Evolutionary conservation across 92 coral and sea anemone species (phyloP), one percentile per base, ranked within the genome.

Genomic region (Parazoanthus swiftii): DNA sequence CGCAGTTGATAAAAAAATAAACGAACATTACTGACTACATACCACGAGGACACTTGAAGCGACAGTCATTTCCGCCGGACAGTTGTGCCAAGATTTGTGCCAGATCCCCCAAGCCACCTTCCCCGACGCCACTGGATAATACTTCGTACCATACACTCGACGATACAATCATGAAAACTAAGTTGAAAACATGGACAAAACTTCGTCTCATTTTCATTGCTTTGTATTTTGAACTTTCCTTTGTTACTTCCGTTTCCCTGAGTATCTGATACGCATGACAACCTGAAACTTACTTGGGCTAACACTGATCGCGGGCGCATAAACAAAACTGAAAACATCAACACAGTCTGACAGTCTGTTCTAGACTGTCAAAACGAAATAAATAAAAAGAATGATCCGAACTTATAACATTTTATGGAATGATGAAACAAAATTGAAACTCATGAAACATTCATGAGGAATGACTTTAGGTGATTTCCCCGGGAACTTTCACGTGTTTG

Each of bases 1-100:
- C 5, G 48, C 18, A 39, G 18, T 4, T 8, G 23, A n/a, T 26
- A 38, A 29, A 33, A 26, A 58, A 44, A 14, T 42, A 38, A 8
- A 50, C 1, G 4, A 39, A 65, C 4, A 21, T 21, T 25, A 9
- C 8, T 14, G 42, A 16, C 6, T 8, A 38, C 92, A 29, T 90
- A 95, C 98, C 98, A 76, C 90, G 89, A 25, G 94, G 96, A 48
- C 98, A 95, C 84, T 88, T 89, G 72, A 95, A 95, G 26, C 51
- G 84, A 46, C 98, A 95, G 36, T 92, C 87, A 15, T 86, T 92
- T 59, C 93, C 98, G 26, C 98, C 96, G 54, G 96, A 92, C 66
- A 95, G 39, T 76, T 95, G 93, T 23, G 96, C 93, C 26, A 95
- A 88, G 86, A 95, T 92, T 67, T 93, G 93, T 14, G 98, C 98